Conservation (phyloP, 2,113 vertebrate species). For the Pollimyrus isidori region DNA sequence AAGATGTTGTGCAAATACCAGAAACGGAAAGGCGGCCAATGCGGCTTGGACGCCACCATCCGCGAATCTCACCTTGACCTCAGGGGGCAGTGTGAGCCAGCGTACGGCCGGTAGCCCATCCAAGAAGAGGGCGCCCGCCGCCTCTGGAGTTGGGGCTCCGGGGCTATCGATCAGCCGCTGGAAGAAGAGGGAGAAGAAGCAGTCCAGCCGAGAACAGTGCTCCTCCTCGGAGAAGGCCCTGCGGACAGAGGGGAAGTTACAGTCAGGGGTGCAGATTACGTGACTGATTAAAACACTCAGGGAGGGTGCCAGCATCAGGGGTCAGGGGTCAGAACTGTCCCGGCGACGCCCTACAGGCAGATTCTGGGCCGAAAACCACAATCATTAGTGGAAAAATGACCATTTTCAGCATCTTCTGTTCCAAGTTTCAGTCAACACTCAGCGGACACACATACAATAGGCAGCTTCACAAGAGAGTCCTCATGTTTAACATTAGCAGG, state of each 20-base stretch:
- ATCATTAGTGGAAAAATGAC: neutral
- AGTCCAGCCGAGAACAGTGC: constrained; percentile 74
- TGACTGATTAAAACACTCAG: neutral
- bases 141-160: constrained; percentile 37
- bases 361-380: neutral
- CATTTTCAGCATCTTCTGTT: neutral
- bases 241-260: constrained; percentile 17
- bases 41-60: neutral
- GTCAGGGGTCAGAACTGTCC: neutral
- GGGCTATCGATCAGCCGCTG: constrained; percentile 69
- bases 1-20: neutral
- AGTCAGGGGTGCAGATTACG: neutral
- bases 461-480: neutral
- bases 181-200: constrained; percentile 93
- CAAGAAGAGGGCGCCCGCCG: constrained; percentile 61
- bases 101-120: constrained; percentile 76
- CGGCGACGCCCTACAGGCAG: neutral
- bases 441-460: neutral
- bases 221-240: constrained; percentile 81
- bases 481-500: neutral
- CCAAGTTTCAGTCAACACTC: neutral
- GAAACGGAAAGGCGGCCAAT: neutral
- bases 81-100: constrained; percentile 76
- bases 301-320: neutral
- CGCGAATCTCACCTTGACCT: constrained; percentile 70